Percentiles rank a stretch among this genome's conserved stretches.
Conservation (phyloP, 2,797 vertebrate genomes). For the Hydrocynus forskahlii region DNA sequence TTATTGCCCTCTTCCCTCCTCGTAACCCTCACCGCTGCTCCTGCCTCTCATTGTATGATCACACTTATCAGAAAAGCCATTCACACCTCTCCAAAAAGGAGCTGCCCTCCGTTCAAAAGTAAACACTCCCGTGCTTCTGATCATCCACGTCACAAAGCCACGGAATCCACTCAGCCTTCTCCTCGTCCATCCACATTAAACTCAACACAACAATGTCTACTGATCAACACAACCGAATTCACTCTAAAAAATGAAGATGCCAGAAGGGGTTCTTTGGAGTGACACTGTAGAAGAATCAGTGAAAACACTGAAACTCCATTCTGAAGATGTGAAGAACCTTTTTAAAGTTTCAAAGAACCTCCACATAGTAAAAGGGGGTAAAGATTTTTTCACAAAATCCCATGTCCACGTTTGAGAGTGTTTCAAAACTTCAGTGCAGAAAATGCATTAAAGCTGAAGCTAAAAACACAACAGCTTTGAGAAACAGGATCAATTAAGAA, state of each 20-base stretch:
- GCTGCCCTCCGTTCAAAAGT: conserved; percentile 29
- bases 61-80: conserved; percentile 26
- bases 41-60: conserved; percentile 19
- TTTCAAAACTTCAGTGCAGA: too few relatives aligned
- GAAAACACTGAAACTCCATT: too few relatives aligned
- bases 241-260: neutral
- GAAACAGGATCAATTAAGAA: too few relatives aligned
- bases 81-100: conserved; percentile 17
- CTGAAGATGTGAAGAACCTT: neutral
- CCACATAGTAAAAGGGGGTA: neutral
- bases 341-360: neutral
- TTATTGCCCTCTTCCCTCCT: conserved; percentile 22
- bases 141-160: conserved; percentile 17
- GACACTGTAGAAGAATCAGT: neutral
- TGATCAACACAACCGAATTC: neutral
- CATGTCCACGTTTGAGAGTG: too few relatives aligned
- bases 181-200: neutral
- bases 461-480: too few relatives aligned
- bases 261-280: neutral
- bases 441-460: too few relatives aligned
- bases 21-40: neutral
- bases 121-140: conserved; percentile 30
- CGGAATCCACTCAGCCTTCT: conserved; percentile 14
- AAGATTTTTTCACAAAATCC: too few relatives aligned
- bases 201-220: neutral